These are phyloP conservation scores for Sinohyriopsis cumingii DNA, from an alignment of 2,888 invertebrate species.

Conservation along the genomic window DNA sequence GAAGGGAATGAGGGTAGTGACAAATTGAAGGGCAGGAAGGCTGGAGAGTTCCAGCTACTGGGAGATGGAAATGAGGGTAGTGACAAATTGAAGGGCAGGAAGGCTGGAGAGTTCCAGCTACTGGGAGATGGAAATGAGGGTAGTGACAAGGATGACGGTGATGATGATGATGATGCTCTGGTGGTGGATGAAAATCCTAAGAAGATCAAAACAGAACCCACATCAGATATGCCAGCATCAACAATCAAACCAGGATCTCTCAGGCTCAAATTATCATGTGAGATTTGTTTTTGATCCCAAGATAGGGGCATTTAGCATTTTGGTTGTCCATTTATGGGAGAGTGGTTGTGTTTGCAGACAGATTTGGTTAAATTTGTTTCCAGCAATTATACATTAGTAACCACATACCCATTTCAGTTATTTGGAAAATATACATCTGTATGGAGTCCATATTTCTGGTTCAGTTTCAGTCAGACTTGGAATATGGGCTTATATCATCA, in stretches of 20 bases:
- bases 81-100: conserved; percentile 13
- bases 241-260: conserved; percentile 61
- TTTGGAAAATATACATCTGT: too few species aligned
- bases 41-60: conserved; percentile 49
- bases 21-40: conserved; percentile 8
- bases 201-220: conserved; percentile 26
- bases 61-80: conserved; percentile 38
- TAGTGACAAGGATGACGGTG: conserved; percentile 60
- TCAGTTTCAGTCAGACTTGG: too few species aligned
- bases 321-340: too few species aligned
- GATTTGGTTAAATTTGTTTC: too few species aligned
- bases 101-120: conserved; percentile 49
- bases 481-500: too few species aligned
- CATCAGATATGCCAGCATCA: conserved; percentile 22
- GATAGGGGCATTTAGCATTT: too few species aligned
- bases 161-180: conserved; percentile 75
- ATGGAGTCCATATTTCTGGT: too few species aligned
- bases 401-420: too few species aligned
- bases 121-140: conserved; percentile 39
- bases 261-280: conserved; percentile 69
- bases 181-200: conserved; percentile 73
- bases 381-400: too few species aligned
- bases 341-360: too few species aligned
- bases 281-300: conserved; percentile 16
- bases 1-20: conserved; percentile 11